Percentiles rank a stretch among this genome's conserved stretches.
phyloP scores from a whole-genome alignment of 2,113 vertebrate genomes.

The Syngnathoides biaculeatus region DNA sequence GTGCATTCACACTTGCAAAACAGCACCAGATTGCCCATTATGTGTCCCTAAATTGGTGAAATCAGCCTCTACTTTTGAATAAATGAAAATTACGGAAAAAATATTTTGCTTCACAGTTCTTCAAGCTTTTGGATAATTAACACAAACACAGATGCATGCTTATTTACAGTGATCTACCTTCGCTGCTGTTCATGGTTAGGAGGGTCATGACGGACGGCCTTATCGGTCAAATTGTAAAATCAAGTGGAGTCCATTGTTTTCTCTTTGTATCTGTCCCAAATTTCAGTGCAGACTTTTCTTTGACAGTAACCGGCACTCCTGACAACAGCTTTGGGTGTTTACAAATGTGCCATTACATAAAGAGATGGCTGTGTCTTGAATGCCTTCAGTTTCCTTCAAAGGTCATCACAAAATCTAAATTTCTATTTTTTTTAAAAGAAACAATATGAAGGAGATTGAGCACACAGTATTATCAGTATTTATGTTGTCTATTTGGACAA shows the following conservation, averaged over 20 bases:
- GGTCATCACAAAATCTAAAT: constrained; percentile 50
- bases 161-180: neutral
- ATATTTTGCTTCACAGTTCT: neutral
- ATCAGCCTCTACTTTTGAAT: neutral
- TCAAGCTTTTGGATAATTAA: neutral
- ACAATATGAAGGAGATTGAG: constrained; percentile 25
- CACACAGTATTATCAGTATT: constrained; percentile 6
- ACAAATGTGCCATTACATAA: constrained; percentile 54
- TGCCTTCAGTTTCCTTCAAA: constrained; percentile 32
- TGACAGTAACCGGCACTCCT: constrained; percentile 59
- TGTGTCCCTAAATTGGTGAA: neutral
- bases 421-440: neutral
- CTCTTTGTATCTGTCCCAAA: constrained; percentile 26
- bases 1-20: neutral
- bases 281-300: constrained; percentile 39
- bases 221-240: constrained; percentile 24
- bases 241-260: constrained; percentile 33
- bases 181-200: constrained; percentile 3
- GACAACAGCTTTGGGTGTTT: constrained; percentile 66
- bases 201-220: constrained; percentile 37
- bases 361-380: constrained; percentile 65
- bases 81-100: no score
- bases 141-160: neutral
- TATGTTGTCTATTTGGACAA: constrained; percentile 11
- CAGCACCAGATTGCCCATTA: neutral